phyloP scores from a whole-genome alignment of 2,888 invertebrate genomes.

The Stenchaetothrips biformis region DNA sequence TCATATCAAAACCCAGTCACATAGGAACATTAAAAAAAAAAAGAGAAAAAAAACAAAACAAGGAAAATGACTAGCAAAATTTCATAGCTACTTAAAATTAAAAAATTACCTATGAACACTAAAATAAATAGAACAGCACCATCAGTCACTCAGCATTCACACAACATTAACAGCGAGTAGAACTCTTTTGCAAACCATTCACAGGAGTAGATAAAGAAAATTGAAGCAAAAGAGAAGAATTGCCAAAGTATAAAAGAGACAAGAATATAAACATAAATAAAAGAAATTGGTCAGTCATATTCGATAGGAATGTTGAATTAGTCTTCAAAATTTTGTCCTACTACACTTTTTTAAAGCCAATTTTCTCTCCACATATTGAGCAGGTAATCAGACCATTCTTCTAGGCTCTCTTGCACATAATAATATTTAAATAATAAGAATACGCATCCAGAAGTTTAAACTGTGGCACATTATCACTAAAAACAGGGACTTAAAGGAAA shows the following conservation, averaged over 20 bases:
- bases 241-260: constrained; percentile 1
- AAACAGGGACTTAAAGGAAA: background rate
- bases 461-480: background rate
- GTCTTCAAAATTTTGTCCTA: background rate
- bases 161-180: background rate
- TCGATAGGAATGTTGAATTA: background rate
- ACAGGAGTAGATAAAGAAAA: constrained; percentile 3
- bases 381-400: background rate
- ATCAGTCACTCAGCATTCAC: constrained; percentile 19
- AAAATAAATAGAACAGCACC: constrained; percentile 21
- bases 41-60: background rate
- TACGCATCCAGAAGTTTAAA: background rate
- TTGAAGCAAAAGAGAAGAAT: constrained; percentile 9
- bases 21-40: constrained; percentile 11
- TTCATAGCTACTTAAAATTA: constrained; percentile 16
- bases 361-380: background rate
- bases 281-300: constrained; percentile 3
- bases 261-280: constrained; percentile 17
- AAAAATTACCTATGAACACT: background rate
- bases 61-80: background rate
- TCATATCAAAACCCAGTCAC: background rate
- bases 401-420: background rate
- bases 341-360: background rate
- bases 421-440: too few relatives aligned
- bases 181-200: background rate